Conservation (phyloP, 2,888 invertebrate genomes). For the Craniophora ligustri region DNA sequence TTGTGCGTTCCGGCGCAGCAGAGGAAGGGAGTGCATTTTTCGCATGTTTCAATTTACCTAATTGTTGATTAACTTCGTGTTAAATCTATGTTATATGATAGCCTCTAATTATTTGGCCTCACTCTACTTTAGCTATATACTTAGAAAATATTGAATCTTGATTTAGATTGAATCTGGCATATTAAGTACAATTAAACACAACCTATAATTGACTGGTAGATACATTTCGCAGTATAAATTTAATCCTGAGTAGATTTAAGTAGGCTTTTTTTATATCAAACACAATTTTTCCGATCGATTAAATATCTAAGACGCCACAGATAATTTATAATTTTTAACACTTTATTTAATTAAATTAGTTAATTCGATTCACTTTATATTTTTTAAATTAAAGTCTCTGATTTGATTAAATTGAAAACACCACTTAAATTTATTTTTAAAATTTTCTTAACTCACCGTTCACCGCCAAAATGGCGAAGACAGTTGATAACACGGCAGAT, state of each 20-base stretch:
- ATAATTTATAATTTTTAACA: conserved; percentile 17
- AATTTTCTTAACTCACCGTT: conserved; percentile 73
- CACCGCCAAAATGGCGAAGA: conserved; percentile 73
- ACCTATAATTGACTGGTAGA: conserved; percentile 8
- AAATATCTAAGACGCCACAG: not conserved
- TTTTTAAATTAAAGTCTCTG: conserved; percentile 2
- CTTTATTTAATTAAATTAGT: conserved; percentile 6
- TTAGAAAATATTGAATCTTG: conserved; percentile 32
- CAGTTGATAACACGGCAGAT: conserved; percentile 57
- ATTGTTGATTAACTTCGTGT: conserved; percentile 38
- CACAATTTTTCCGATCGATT: conserved; percentile 5
- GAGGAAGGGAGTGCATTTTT: conserved; percentile 73
- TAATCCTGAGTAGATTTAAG: not conserved
- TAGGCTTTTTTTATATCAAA: conserved; percentile 12
- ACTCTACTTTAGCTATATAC: conserved; percentile 38
- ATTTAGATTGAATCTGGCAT: conserved; percentile 19
- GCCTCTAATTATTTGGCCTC: conserved; percentile 51
- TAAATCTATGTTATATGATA: conserved; percentile 44
- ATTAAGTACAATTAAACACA: conserved; percentile 10
- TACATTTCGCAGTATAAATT: conserved; percentile 3
- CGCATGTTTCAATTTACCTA: conserved; percentile 61
- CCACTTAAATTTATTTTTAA: conserved; percentile 16
- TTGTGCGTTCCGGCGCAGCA: conserved; percentile 68
- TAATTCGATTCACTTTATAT: conserved; percentile 10
- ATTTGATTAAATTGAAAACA: conserved; percentile 11